Evolutionary conservation across 2,888 invertebrate genomes (phyloP), one percentile per base, ranked within the genome.

Genomic region (Aleiodes alternator): DNA sequence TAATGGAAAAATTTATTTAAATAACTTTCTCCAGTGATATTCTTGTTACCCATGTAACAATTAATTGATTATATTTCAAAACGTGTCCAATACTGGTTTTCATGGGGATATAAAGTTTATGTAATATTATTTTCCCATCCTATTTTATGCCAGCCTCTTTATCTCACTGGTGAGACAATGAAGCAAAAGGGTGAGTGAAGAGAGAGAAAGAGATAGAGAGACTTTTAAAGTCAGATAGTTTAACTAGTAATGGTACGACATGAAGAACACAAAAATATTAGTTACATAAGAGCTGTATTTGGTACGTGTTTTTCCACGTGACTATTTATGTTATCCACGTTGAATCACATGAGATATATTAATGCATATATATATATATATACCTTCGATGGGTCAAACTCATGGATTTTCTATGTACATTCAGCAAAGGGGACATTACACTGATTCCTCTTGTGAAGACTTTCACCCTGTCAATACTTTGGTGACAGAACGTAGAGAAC

Each of bases 81-180:
- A 64, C 64, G 14, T 64, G 12, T 38, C 38, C 64, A 12, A 64
- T 64, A 64, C 23, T 11, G 43, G 64, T 48, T 43, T 11, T 64
- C 43, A n/a, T 38, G 9, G 43, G 16, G 43, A 12, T 9, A 59
- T 48, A 43, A 9, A 43, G 7, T 43, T 64, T 64, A 64, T 64
- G 64, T 64, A 64, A 64, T 64, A 64, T 43, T 43, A 48, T 64
- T 64, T 43, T 64, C 43, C 48, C 64, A 64, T 64, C 64, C 48
- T 16, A 64, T 64, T 64, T 64, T 64, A 43, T 38, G 6, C 38
- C 38, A 38, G 11, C 38, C 61, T 38, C 34, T 61, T 61, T 61
- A 43, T 61, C 38, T 64, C 64, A 64, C 34, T 64, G 48, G 16
- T 48, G 43, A 43, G 43, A 64, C 64, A 64, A 43, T 64, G 16